Base-by-base conservation (phyloP, 2,797 vertebrate genomes). In the Australoheros facetus region DNA sequence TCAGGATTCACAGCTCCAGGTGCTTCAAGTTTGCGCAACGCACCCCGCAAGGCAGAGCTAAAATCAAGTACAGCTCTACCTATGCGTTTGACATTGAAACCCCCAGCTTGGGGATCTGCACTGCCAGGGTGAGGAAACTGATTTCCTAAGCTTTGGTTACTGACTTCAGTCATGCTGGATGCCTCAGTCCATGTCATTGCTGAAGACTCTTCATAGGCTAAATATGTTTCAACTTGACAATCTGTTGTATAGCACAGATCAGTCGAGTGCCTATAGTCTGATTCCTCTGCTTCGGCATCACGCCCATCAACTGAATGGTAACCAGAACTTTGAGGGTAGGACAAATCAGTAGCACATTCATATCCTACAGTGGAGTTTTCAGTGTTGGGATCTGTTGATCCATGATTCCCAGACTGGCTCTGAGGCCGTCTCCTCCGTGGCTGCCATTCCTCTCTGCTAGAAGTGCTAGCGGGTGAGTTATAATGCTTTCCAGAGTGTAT, bases 51-150 rank as follows among this genome's bases (percentile, higher is more conserved):
- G 48, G 96, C 96, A 30, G 96, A 97, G 78, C 96, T 95, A 72
- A 98, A 98, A 77, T 97, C 97, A 48, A 96, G 77, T 73, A 98
- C 97, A 28, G 96, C 97, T 92, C 93, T 95, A 34, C 97, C 96
- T 56, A 98, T 95, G 77, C 96, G 97, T 83, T 96, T 98, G 30
- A 96, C 96, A 28, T 95, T 96, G 87, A 97, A 97, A 54, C 96
- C 95, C 75, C 96, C 92, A 62, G 96, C 95, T 75, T 94, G 95
- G 86, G 76, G n/a, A 23, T 97, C 96, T 58, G 93, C 85, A 54
- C 87, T 93, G 56, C 93, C 94, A n/a, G 82, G 48, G 7, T 81
- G 75, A 79, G 82, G 93, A 76, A 77, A 91, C 85, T 30, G 90
- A 90, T 81, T 90, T 75, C 81, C 84, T 60, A 82, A 75, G 16